phyloP scores from a whole-genome alignment of 2,888 invertebrate genomes.

The Hylaea fasciaria region DNA sequence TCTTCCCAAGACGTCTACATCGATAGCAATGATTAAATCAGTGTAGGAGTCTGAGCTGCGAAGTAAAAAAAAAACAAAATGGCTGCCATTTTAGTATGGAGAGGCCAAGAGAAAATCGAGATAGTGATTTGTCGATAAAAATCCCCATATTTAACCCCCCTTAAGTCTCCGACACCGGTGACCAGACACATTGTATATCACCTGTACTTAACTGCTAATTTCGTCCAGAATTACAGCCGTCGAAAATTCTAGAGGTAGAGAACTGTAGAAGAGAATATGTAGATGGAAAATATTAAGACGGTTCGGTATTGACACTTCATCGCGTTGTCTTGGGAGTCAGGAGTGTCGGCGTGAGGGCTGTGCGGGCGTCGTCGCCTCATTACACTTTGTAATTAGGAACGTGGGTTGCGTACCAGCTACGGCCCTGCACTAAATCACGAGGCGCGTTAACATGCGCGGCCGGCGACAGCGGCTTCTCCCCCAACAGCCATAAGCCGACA shows the following conservation, averaged over 20 bases:
- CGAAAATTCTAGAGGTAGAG: no score
- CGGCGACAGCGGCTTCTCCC: conserved; percentile 52
- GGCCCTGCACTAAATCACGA: conserved; percentile 79
- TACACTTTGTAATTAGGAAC: conserved; percentile 82
- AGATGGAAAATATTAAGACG: conserved; percentile 3
- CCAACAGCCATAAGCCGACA: conserved; percentile 64
- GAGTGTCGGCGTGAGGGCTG: conserved; percentile 54
- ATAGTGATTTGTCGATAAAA: no score
- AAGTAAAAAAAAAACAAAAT: no score
- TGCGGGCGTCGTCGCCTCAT: conserved; percentile 68
- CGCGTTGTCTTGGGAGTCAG: conserved; percentile 42
- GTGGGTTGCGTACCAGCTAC: conserved; percentile 69
- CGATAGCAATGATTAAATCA: no score
- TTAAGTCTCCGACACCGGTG: no score
- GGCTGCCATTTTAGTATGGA: no score
- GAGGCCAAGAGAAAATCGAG: no score
- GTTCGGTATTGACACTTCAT: conserved; percentile 42
- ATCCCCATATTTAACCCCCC: no score
- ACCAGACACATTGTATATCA: conserved; percentile 1
- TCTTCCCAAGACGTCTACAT: no score
- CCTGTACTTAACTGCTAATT: not conserved
- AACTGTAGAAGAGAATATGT: not conserved
- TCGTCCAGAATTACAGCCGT: no score
- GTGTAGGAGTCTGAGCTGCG: no score
- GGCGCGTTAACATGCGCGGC: conserved; percentile 66